Base-by-base conservation (phyloP, 1,140 invertebrate species). In the Drosophila varians region DNA sequence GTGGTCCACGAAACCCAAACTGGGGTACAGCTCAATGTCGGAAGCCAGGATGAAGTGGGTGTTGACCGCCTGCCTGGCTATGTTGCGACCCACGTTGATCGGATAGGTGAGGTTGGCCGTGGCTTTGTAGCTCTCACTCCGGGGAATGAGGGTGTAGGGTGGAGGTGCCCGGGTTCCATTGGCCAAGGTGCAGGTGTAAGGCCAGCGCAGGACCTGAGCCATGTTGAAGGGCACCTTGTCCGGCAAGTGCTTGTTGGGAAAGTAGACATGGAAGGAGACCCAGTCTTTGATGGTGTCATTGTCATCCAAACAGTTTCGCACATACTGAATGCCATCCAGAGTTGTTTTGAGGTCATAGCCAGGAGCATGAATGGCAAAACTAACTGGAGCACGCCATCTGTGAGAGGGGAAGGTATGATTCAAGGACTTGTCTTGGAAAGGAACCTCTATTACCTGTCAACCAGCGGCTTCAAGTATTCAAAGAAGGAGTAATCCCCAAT, bases 401-500 rank as follows among this genome's bases (percentile, higher is more conserved):
- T 2, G 74, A 65, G 34, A 9, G 21, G 4, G 12, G 9, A 14
- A 3, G n/a, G 2, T 7, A 36, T 18, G 18, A 42, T 0, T 28
- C 26, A 28, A 28, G 9, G 26, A 9, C 8, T 2, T 8, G 8
- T 7, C 8, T 1, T 8, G 9, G 26, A 28, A 9, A 28, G 7
- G 3, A 2, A 8, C 3, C 26, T 28, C 0, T 2, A 9, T 92
- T 64, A 93, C 93, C 92, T 91, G 71, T 96, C 94, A 61, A 96
- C 92, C 56, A 98, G 92, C 23, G 95, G 95, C 89, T 94, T 94
- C 45, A 98, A 92, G 92, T 98, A 98, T 89, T 97, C 96, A 68
- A 98, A 93, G 92, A 97, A 97, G 45, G 96, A 97, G 77, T 94
- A 97, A 79, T 97, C 96, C 0, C 96, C 96, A 90, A 98, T 97